Conservation (phyloP, 2,888 invertebrate genomes). For the Xestobium rufovillosum region DNA sequence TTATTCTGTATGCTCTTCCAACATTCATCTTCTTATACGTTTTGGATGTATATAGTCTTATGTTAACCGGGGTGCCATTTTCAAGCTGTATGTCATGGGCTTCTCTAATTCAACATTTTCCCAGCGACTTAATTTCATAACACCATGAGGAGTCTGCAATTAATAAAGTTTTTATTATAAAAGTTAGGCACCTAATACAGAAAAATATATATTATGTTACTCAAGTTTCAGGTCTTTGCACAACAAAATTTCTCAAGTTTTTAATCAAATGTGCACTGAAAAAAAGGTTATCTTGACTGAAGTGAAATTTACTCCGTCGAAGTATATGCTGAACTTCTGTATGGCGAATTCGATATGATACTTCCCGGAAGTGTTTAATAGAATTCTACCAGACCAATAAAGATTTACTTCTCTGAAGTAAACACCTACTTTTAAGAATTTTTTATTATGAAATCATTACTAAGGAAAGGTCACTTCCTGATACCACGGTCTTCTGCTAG, state of each 20-base stretch:
- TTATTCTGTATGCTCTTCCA: constrained; percentile 12
- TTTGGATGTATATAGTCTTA: constrained; percentile 10
- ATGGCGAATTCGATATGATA: too few relatives aligned
- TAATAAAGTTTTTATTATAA: neutral
- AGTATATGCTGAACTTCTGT: too few relatives aligned
- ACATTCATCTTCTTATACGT: constrained; percentile 14
- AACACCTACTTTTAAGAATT: too few relatives aligned
- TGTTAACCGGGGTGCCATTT: constrained; percentile 8
- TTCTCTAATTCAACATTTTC: constrained; percentile 8
- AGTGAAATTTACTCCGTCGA: too few relatives aligned
- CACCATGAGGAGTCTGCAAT: constrained; percentile 11
- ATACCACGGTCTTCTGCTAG: too few relatives aligned
- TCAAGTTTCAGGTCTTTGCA: constrained; percentile 3
- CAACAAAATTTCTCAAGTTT: constrained; percentile 12
- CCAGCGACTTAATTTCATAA: constrained; percentile 9
- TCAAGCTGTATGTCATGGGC: constrained; percentile 5
- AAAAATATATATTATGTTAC: neutral
- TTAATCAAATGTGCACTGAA: constrained; percentile 17
- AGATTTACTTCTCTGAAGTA: too few relatives aligned
- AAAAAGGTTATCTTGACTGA: too few relatives aligned
- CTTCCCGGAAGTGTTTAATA: too few relatives aligned
- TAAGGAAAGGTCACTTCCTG: too few relatives aligned
- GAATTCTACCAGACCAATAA: too few relatives aligned
- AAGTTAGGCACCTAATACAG: neutral
- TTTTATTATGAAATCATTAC: too few relatives aligned